Percentiles rank a stretch among this genome's conserved stretches.
These are phyloP conservation scores for Eulithis testata DNA, from an alignment of 2,888 invertebrate genomes.

Conservation along the genomic window DNA sequence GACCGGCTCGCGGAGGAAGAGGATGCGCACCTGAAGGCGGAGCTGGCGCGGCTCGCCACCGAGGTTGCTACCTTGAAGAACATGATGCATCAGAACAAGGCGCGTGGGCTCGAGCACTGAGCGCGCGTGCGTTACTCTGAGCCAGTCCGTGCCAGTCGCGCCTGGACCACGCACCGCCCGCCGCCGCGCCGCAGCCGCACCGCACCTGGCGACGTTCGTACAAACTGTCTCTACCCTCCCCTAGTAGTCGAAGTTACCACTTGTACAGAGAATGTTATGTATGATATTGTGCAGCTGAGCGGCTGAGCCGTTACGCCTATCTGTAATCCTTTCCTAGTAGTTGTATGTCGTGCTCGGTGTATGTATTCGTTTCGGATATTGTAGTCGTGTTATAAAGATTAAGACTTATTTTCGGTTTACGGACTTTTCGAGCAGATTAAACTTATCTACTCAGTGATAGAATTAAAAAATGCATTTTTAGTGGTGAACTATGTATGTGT, in stretches of 20 bases:
- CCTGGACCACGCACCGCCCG: slow-evolving; percentile 59
- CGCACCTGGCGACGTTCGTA: slow-evolving; percentile 56
- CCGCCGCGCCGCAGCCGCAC: slow-evolving; percentile 46
- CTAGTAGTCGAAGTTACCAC: slow-evolving; percentile 79
- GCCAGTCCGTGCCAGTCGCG: slow-evolving; percentile 49
- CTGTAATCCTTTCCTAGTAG: slow-evolving; percentile 78
- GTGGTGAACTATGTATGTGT: slow-evolving; percentile 76
- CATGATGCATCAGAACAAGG: slow-evolving; percentile 88
- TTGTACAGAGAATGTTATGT: slow-evolving; percentile 75
- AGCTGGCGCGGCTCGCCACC: slow-evolving; percentile 94
- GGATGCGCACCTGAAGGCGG: slow-evolving; percentile 91
- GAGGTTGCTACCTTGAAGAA: slow-evolving; percentile 96
- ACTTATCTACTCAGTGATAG: slow-evolving; percentile 83
- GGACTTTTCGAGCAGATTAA: slow-evolving; percentile 83
- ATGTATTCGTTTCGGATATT: slow-evolving; percentile 57
- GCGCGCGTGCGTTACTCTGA: slow-evolving; percentile 54
- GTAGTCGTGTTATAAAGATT: slow-evolving; percentile 57
- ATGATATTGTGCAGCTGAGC: slow-evolving; percentile 80
- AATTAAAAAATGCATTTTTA: slow-evolving; percentile 81
- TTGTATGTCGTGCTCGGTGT: slow-evolving; percentile 71
- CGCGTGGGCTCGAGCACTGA: slow-evolving; percentile 79
- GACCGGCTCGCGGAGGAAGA: slow-evolving; percentile 82
- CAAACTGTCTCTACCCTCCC: slow-evolving; percentile 73
- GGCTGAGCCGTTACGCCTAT: slow-evolving; percentile 77
- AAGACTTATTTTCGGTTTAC: slow-evolving; percentile 76